Percentiles rank a stretch among this genome's conserved stretches.
phyloP scores from a whole-genome alignment of 23 tunicate species.

The Diplosoma virens region DNA sequence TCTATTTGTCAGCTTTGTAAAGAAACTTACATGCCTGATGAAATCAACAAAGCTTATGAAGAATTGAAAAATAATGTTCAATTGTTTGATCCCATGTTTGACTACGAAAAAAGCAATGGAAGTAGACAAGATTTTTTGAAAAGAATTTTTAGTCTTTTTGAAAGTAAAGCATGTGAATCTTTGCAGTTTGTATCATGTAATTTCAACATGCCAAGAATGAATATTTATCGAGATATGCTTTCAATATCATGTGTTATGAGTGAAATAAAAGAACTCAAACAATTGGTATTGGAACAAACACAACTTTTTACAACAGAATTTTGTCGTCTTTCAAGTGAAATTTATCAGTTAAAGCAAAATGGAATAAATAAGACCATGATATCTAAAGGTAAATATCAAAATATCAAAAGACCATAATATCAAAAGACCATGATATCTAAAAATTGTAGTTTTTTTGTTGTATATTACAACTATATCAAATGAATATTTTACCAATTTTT shows the following conservation, averaged over 20 bases:
- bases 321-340: neutral
- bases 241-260: neutral
- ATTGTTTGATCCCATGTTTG: neutral
- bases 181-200: conserved; percentile 5
- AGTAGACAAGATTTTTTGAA: neutral
- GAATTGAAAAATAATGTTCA: neutral
- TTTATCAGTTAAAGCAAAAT: neutral
- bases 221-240: conserved; percentile 1
- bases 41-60: neutral
- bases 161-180: neutral
- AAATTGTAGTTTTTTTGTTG: no score
- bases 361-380: no score
- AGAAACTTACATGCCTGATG: conserved; percentile 21
- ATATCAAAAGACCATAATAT: no score
- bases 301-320: neutral
- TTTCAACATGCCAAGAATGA: conserved; percentile 16
- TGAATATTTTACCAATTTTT: no score
- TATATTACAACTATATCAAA: no score
- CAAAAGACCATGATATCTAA: no score
- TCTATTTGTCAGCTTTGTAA: conserved; percentile 7
- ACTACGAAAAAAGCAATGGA: neutral
- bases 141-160: neutral
- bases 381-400: no score
- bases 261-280: conserved; percentile 17
- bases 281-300: neutral